These are phyloP conservation scores for Dreissena polymorpha DNA, from an alignment of 1,140 invertebrate genomes.

Conservation along the genomic window DNA sequence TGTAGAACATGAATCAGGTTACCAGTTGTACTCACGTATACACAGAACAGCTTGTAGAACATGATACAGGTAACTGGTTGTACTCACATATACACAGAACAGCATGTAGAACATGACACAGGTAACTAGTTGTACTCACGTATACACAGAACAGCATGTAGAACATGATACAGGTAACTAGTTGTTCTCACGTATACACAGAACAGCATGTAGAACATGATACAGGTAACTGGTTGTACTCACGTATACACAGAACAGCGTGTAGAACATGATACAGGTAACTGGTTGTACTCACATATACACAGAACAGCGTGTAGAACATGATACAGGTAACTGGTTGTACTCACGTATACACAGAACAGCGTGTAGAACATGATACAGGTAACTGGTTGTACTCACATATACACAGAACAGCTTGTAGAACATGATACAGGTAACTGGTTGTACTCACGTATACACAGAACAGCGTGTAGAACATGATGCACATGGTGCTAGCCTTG, in stretches of 20 bases:
- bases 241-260: constrained; percentile 93
- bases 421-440: constrained; percentile 90
- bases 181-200: constrained; percentile 88
- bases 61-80: constrained; percentile 87
- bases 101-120: constrained; percentile 95
- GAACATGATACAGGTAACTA: constrained; percentile 93
- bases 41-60: constrained; percentile 93
- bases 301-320: constrained; percentile 93
- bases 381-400: constrained; percentile 83
- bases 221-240: constrained; percentile 83
- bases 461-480: constrained; percentile 94
- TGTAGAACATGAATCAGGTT: constrained; percentile 96
- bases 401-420: constrained; percentile 94
- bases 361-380: constrained; percentile 95
- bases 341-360: constrained; percentile 91
- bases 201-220: constrained; percentile 94
- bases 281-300: constrained; percentile 86
- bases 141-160: constrained; percentile 94
- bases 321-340: constrained; percentile 87
- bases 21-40: constrained; percentile 87
- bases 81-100: constrained; percentile 91
- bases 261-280: constrained; percentile 96
- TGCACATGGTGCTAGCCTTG: constrained; percentile 92
- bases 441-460: constrained; percentile 88
- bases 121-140: constrained; percentile 83